Evolutionary conservation across 2,113 vertebrate species (phyloP), one percentile per base, ranked within the genome.

Genomic region (Upupa epops): DNA sequence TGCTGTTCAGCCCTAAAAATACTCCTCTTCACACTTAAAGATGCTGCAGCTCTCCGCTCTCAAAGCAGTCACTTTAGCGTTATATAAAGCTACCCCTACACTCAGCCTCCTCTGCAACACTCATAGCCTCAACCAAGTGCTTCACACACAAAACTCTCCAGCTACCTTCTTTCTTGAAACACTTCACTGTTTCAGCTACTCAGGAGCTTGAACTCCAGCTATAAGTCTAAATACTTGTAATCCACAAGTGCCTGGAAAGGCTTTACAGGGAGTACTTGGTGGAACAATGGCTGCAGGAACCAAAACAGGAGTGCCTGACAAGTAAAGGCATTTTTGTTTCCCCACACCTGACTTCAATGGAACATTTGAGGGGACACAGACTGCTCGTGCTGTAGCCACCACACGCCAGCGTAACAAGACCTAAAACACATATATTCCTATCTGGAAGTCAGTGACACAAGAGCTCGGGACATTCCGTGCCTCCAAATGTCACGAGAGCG

Each of bases 71-170:
- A 82, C 40, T 88, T 76, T 51, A 75, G 79, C 45, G 56, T 89
- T 78, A n/a, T 24, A 60, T 69, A 69, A 82, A 82, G 78, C 51
- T 78, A 84, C 70, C 84, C 63, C 78, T 89, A 86, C 77, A 71
- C 61, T 42, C 51, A 84, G n/a, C 59, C 82, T 79, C 66, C 81
- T 66, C 82, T 91, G 74, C 91, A 94, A 51, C 58, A 76, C 28
- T 82, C 49, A 36, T 1, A 65, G 65, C 32, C 70, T 92, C 49
- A 31, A 72, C 36, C 69, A 70, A 79, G 37, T 17, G 31, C 68
- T 55, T 71, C 65, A 56, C 4, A 51, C 12, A 52, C 49, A 78
- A 76, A 64, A 37, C 49, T 66, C 54, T n/a, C 51, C 8, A 21
- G 25, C 34, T 59, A n/a, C 58, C 34, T 5, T 1, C 29, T 37